A percentile compares a stretch with the other conserved stretches of the same genome.
Evolutionary conservation across 2,113 vertebrate genomes (phyloP).

Genomic region (Choloepus hoffmanni): DNA sequence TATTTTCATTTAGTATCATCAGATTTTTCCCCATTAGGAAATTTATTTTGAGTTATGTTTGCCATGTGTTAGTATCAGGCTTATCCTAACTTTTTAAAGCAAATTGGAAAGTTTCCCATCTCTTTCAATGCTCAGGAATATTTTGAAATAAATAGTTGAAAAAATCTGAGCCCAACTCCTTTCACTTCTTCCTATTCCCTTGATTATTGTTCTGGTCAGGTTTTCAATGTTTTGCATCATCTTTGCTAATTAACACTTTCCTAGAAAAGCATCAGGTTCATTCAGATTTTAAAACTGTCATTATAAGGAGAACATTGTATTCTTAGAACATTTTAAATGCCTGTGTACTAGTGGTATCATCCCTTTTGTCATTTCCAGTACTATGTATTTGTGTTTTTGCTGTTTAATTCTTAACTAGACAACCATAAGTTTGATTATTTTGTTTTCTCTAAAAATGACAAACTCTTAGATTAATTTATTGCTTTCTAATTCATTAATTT

Average conservation of each 20-base stretch:
- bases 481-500: slow-evolving; percentile 31
- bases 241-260: slow-evolving; percentile 56
- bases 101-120: not conserved
- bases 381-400: not conserved
- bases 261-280: slow-evolving; percentile 28
- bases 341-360: not conserved
- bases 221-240: slow-evolving; percentile 10
- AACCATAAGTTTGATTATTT: not conserved
- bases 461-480: slow-evolving; percentile 1
- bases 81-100: slow-evolving; percentile 8
- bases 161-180: not conserved
- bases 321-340: slow-evolving; percentile 2
- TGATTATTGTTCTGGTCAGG: not conserved
- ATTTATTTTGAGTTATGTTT: slow-evolving; percentile 16
- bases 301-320: not conserved
- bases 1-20: slow-evolving; percentile 55
- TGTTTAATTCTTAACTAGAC: slow-evolving; percentile 18
- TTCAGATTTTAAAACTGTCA: not conserved
- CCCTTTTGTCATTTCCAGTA: not conserved
- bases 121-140: not conserved
- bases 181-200: not conserved
- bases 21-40: not conserved
- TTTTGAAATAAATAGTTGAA: slow-evolving; percentile 37
- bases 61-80: not conserved
- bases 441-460: slow-evolving; percentile 30